A percentile compares a stretch with the other conserved stretches of the same genome.
These are phyloP conservation scores for Choreutis nemorana DNA, from an alignment of 2,888 invertebrate species.

Conservation along the genomic window DNA sequence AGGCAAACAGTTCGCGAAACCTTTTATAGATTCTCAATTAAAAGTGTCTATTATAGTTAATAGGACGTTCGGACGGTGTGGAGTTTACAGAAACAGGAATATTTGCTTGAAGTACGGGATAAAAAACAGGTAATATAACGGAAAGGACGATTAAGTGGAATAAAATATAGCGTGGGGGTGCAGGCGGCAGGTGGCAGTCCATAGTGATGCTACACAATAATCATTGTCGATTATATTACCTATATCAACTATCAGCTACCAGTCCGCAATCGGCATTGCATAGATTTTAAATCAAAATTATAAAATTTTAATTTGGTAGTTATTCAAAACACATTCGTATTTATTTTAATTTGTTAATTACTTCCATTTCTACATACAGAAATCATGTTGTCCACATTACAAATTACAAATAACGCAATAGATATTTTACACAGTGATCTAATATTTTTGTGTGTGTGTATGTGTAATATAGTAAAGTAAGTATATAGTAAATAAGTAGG, in stretches of 20 bases:
- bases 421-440: too few relatives aligned
- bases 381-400: too few relatives aligned
- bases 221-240: too few relatives aligned
- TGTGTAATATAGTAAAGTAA: too few relatives aligned
- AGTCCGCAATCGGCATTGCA: slow-evolving; percentile 13
- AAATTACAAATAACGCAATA: too few relatives aligned
- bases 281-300: too few relatives aligned
- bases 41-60: slow-evolving; percentile 65
- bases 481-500: too few relatives aligned
- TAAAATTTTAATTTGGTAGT: too few relatives aligned
- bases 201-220: slow-evolving; percentile 35
- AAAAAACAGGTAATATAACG: slow-evolving; percentile 63
- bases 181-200: slow-evolving; percentile 57
- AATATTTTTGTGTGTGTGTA: too few relatives aligned
- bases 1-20: slow-evolving; percentile 57
- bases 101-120: slow-evolving; percentile 59
- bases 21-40: slow-evolving; percentile 67
- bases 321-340: too few relatives aligned
- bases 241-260: slow-evolving; percentile 5
- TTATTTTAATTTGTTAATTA: too few relatives aligned
- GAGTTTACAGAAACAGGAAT: slow-evolving; percentile 56
- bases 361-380: too few relatives aligned
- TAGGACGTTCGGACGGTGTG: slow-evolving; percentile 47
- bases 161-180: slow-evolving; percentile 65
- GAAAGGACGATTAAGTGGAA: slow-evolving; percentile 65